Evolutionary conservation across 2,888 invertebrate species (phyloP).

Genomic region (Kryphioiulus occultus): DNA sequence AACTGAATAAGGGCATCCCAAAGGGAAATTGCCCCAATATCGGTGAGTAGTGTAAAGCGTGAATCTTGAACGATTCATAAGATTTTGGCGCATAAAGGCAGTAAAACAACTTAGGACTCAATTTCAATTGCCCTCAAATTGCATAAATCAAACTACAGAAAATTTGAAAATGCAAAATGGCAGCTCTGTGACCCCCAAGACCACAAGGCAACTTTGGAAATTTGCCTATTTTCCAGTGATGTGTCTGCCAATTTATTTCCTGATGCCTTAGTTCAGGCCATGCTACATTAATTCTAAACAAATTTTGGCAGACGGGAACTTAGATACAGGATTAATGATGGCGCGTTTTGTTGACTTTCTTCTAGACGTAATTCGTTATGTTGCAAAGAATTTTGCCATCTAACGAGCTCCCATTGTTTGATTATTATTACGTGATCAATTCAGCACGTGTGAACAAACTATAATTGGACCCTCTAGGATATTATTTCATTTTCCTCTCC

Average conservation of each 20-base stretch:
- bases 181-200: no score
- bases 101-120: no score
- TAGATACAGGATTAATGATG: constrained; percentile 36
- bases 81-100: no score
- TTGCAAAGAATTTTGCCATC: constrained; percentile 7
- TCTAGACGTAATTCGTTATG: background rate
- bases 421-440: constrained; percentile 28
- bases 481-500: constrained; percentile 20
- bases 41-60: no score
- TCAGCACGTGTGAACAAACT: constrained; percentile 34
- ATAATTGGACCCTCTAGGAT: constrained; percentile 35
- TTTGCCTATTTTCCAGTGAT: background rate
- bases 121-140: no score
- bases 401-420: constrained; percentile 35
- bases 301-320: background rate
- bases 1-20: no score
- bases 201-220: no score
- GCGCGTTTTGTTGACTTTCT: background rate
- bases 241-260: background rate
- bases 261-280: background rate
- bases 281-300: background rate
- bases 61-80: no score
- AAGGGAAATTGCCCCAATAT: no score
- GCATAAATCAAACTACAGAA: no score
- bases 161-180: no score